phyloP scores from a whole-genome alignment of 2,113 vertebrate species.

The Brachyhypopomus gauderio region DNA sequence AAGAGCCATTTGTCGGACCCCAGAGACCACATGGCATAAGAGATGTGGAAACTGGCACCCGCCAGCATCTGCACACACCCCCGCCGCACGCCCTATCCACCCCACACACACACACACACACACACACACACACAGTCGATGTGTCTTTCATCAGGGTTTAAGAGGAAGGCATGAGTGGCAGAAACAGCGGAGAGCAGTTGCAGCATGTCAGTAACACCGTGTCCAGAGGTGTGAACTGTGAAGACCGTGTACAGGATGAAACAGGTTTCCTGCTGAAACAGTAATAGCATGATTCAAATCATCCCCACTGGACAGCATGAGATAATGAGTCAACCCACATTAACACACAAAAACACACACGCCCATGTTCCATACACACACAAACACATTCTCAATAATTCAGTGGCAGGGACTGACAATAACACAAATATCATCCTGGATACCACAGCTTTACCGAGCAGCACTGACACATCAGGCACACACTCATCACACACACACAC shows the following conservation, averaged over 20 bases:
- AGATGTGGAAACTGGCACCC: not conserved
- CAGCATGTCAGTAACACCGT: not conserved
- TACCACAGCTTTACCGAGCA: not conserved
- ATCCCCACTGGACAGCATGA: not conserved
- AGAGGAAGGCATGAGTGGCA: too few species aligned
- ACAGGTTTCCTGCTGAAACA: not conserved
- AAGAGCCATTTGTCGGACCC: not conserved
- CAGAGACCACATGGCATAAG: not conserved
- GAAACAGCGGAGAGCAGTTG: too few species aligned
- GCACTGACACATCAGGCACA: not conserved
- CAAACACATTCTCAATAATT: conserved; percentile 32
- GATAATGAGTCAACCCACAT: conserved; percentile 34
- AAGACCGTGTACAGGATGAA: too few species aligned
- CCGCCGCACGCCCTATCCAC: too few species aligned
- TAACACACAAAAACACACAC: conserved; percentile 9
- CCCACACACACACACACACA: not conserved
- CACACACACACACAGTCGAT: not conserved
- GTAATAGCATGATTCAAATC: conserved; percentile 12
- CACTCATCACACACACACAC: not conserved
- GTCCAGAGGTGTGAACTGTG: not conserved
- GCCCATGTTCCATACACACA: not conserved
- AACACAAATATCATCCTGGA: conserved; percentile 15
- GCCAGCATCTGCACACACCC: too few species aligned
- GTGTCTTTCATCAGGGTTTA: too few species aligned
- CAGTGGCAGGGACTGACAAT: conserved; percentile 24